A percentile compares a stretch with the other conserved stretches of the same genome.
These are phyloP conservation scores for Aphidius ervi DNA, from an alignment of 1,140 invertebrate genomes.

Conservation along the genomic window DNA sequence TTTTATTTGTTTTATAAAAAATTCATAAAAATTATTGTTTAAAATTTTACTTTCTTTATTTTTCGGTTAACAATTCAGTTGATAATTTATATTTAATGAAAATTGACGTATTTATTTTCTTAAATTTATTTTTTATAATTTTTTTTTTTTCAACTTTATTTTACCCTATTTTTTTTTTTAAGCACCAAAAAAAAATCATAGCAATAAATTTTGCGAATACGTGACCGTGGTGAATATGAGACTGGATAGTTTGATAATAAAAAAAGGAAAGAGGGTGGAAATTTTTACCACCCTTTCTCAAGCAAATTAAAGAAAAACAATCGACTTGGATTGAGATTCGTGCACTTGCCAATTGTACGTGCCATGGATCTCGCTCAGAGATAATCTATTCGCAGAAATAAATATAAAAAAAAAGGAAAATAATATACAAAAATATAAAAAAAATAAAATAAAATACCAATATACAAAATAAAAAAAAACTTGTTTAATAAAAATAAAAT, in stretches of 20 bases:
- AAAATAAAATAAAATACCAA: too few species aligned
- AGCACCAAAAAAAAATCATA: not conserved
- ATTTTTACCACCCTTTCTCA: not conserved
- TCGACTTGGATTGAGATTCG: too few species aligned
- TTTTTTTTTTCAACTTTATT: not conserved
- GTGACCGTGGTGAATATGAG: conserved; percentile 3
- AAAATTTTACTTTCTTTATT: not conserved
- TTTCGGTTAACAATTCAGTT: not conserved
- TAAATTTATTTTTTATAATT: not conserved
- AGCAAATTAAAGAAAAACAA: too few species aligned
- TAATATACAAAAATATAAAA: too few species aligned
- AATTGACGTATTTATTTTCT: not conserved
- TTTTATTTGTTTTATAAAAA: not conserved
- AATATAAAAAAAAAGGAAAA: too few species aligned
- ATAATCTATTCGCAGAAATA: too few species aligned
- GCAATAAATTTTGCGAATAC: not conserved
- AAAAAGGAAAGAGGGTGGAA: conserved; percentile 1
- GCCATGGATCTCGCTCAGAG: not conserved
- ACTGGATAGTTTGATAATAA: not conserved
- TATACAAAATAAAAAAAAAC: too few species aligned
- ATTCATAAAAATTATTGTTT: conserved; percentile 5
- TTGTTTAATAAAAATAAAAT: conserved; percentile 4
- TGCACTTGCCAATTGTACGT: not conserved
- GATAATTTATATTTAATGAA: not conserved
- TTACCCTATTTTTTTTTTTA: conserved; percentile 1